These are phyloP conservation scores for Crypturellus tataupa DNA, from an alignment of 2,797 vertebrate genomes.

Conservation along the genomic window DNA sequence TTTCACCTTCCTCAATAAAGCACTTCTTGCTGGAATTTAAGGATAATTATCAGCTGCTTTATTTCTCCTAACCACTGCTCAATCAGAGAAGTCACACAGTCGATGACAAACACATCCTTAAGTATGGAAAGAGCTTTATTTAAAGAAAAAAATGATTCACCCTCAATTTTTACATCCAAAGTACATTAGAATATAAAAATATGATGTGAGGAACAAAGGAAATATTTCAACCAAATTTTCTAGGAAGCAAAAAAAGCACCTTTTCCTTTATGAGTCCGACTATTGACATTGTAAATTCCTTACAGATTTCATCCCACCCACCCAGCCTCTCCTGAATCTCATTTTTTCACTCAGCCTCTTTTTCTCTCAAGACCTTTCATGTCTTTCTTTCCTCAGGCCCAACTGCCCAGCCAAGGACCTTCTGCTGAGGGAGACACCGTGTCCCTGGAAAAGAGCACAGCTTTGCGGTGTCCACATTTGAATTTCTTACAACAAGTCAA, in stretches of 20 bases:
- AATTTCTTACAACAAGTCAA: neutral
- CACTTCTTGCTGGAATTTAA: neutral
- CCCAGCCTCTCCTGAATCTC: neutral
- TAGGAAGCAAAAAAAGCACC: neutral
- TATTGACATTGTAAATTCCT: fast-evolving
- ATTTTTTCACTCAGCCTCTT: neutral
- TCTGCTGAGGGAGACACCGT: neutral
- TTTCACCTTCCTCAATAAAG: neutral
- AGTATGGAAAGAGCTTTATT: constrained; percentile 41
- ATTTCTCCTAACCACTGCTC: neutral
- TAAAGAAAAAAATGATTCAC: constrained; percentile 61
- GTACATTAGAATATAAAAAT: neutral
- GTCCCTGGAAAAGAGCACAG: neutral
- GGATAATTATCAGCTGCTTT: constrained; percentile 46
- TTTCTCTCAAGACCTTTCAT: neutral
- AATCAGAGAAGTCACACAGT: constrained; percentile 12
- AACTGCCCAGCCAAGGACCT: neutral
- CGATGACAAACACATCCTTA: neutral
- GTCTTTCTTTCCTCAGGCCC: neutral
- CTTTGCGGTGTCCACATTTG: neutral
- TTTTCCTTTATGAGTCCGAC: neutral
- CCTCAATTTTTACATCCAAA: neutral
- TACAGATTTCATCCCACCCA: neutral
- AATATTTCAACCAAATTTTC: neutral
- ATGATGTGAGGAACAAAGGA: fast-evolving